Percentiles rank a stretch among this genome's conserved stretches.
Evolutionary conservation across 2,113 vertebrate species (phyloP).

Genomic region (Mus pahari): DNA sequence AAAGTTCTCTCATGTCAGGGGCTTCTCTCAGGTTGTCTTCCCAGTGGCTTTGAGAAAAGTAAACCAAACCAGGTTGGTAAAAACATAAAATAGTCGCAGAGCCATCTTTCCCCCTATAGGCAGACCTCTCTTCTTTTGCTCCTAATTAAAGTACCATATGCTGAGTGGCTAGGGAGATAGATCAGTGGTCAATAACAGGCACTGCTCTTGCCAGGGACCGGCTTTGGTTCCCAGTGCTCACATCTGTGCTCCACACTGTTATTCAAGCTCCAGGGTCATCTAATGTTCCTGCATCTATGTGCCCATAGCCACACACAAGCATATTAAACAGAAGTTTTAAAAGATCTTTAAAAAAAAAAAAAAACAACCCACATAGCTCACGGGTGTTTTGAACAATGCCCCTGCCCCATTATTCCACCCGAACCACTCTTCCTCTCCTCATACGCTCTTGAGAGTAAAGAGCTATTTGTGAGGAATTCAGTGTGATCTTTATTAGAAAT

Average conservation of each 20-base stretch:
- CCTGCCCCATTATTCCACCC: accelerated
- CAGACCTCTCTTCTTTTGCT: too few species aligned
- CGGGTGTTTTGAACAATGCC: background rate
- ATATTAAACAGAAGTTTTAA: background rate
- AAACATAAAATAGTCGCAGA: background rate
- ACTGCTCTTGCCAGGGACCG: background rate
- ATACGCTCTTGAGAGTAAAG: background rate
- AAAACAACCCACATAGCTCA: too few species aligned
- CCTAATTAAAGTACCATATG: background rate
- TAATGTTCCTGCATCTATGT: background rate
- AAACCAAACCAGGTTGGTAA: accelerated
- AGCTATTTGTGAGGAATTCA: background rate
- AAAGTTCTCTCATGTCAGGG: accelerated
- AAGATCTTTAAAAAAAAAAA: background rate
- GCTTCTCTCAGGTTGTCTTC: accelerated
- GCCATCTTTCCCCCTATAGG: accelerated
- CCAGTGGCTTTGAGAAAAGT: background rate
- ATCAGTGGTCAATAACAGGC: accelerated
- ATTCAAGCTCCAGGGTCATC: background rate
- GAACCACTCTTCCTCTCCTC: accelerated
- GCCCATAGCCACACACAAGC: background rate
- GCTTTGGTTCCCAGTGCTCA: background rate
- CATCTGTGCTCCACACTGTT: background rate
- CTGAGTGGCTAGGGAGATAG: background rate
- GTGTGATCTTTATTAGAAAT: background rate